Evolutionary conservation across 2,113 vertebrate species (phyloP), one percentile per base, ranked within the genome.

Genomic region (Periophthalmodon schlosseri): DNA sequence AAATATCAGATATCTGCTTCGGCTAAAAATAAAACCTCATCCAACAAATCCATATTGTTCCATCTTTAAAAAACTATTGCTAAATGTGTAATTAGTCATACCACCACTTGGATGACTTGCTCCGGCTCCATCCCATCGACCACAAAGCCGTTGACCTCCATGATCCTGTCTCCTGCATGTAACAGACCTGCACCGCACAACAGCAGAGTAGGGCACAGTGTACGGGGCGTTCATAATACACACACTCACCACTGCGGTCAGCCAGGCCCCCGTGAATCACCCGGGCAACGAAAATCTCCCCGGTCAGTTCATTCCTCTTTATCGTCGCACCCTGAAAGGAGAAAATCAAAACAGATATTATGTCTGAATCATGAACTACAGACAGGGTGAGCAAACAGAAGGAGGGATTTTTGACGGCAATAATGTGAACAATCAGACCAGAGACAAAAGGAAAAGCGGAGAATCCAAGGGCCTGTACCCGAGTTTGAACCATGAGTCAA

Each of bases 261-360:
- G 96, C 97, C 79, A 99, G 93, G 4, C 98, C 97, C 18, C 97
- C 98, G 0, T 96, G 95, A 87, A 99, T 99, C 80, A 99, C 93
- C 61, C 98, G 95, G 76, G 97, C 98, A 61, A 99, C 91, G 0
- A 95, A 95, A 70, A 99, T 97, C 79, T 98, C 96, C 5, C 98
- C 98, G 0, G 97, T 96, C 82, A 92, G 66, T 75, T 97, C 96
- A 0, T 99, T 95, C 78, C 96, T 95, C 82, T 97, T 98, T 87
- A 99, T 99, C 5, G 98, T 99, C 0, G 96, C 98, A 86, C 98
- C 98, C 98, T 99, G 54, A 18, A 77, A 47, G 12, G 39, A 72
- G 28, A 58, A 66, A 8, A 1, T 3, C 5, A 54, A 66, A 7
- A 33, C 72, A 14, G 11, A 3, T 3, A 9, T 57, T 1, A 11